Evolutionary conservation across 2,113 vertebrate genomes (phyloP).

Genomic region (Panthera leo): DNA sequence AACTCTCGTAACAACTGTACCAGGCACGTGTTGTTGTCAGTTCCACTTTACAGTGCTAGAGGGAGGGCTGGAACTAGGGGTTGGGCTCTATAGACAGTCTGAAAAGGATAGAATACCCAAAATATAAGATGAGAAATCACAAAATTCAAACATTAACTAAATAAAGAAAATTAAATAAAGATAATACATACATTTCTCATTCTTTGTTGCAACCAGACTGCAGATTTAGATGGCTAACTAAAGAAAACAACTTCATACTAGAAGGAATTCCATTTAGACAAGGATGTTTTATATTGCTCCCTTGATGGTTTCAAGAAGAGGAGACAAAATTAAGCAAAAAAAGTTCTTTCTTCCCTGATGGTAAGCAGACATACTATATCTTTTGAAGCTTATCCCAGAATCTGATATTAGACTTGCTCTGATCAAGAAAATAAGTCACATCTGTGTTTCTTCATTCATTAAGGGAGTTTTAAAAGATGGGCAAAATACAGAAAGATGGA

Average conservation of each 20-base stretch:
- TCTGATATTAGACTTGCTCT: neutral
- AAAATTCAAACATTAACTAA: neutral
- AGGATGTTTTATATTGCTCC: neutral
- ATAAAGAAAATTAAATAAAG: neutral
- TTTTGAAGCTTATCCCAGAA: neutral
- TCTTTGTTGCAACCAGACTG: neutral
- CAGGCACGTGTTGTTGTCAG: neutral
- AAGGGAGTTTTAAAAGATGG: neutral
- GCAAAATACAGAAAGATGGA: neutral
- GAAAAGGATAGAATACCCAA: neutral
- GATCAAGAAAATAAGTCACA: neutral
- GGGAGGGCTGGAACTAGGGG: neutral
- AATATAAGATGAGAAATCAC: neutral
- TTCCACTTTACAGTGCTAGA: neutral
- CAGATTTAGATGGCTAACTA: neutral
- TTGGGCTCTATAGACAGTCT: neutral
- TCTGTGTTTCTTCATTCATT: neutral
- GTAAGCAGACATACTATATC: neutral
- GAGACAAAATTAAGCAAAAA: constrained; percentile 22
- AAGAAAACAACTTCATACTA: neutral
- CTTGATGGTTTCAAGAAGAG: constrained; percentile 20
- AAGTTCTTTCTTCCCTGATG: constrained; percentile 24
- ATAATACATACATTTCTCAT: neutral
- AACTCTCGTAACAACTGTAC: neutral
- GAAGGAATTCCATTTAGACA: neutral